Conservation (phyloP, 2,797 vertebrate species). For the Miichthys miiuy region DNA sequence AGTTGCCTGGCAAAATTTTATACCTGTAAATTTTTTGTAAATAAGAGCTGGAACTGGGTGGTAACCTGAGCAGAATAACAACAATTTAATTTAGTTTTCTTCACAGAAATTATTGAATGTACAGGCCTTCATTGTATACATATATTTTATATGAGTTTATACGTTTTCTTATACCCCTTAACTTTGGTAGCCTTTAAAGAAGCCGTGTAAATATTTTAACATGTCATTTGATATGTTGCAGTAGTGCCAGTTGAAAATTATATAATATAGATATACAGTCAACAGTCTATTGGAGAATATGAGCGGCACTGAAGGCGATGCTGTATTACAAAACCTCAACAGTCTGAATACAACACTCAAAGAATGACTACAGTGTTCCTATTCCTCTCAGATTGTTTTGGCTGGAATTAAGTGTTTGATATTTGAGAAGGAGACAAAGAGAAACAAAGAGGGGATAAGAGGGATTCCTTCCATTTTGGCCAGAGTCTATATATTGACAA, state of each 20-base stretch:
- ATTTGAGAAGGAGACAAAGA: constrained; percentile 14
- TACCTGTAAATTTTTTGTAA: no score
- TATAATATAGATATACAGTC: no score
- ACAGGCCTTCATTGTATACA: no score
- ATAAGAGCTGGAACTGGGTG: no score
- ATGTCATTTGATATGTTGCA: background rate
- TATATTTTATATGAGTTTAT: no score
- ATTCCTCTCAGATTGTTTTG: constrained; percentile 25
- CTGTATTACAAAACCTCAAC: background rate
- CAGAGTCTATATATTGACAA: background rate
- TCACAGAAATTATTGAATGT: no score
- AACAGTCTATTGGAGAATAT: background rate
- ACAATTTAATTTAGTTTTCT: no score
- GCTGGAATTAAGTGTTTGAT: constrained; percentile 28
- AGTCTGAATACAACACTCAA: background rate
- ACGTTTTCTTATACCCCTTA: no score
- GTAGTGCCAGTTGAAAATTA: background rate
- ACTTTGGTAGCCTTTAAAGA: background rate
- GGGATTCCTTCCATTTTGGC: background rate
- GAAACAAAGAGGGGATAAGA: background rate
- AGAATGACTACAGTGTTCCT: background rate
- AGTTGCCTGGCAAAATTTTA: no score
- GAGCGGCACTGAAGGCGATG: background rate
- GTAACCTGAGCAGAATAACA: no score
- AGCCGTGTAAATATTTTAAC: background rate